Base-by-base conservation (phyloP, 2,888 invertebrate species). In the Lasioglossum calceatum region DNA sequence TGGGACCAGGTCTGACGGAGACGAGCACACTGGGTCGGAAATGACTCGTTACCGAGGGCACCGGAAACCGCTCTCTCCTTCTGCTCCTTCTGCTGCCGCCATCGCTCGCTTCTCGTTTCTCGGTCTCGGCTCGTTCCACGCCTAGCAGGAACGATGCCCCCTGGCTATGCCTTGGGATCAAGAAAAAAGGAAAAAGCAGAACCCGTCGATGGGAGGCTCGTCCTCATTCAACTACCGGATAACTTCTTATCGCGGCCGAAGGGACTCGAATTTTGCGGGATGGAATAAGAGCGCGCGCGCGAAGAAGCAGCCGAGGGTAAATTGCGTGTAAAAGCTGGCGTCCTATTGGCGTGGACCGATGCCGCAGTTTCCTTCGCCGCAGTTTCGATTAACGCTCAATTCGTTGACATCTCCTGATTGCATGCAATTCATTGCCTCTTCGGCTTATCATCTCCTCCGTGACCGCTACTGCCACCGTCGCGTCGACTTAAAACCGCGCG, bases 41-140 rank as follows among this genome's bases (percentile, higher is more conserved):
- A 93, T 94, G 93, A 94, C 93, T 94, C 94, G 93, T 94, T 94
- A 93, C 91, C 91, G 90, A 88, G 90, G 91, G 92, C 91, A 92
- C 94, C 93, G 94, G 94, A 94, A 94, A 93, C 94, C 92, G 88
- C 90, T 91, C 90, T 89, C 90, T 89, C 92, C 88, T 82, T 87
- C 86, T 82, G 77, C 77, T 67, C 27, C 61, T n/a, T 91, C 61
- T 82, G 79, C 77, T 50, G 74, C 85, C 77, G 72, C 80, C 85
- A 75, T 83, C 83, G 27, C 64, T 54, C n/a, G n/a, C 1, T 58
- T n/a, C 58, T 58, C 58, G 58, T 12, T 58, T 58, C 58, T 64
- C 72, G 47, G 58, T 71, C 88, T 84, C 77, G 42, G 79, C 74
- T 75, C 75, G 58, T 73, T 79, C 85, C 72, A 78, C 75, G 85